Evolutionary conservation across 2,888 invertebrate genomes (phyloP), one percentile per base, ranked within the genome.

Genomic region (Apodemia mormo): DNA sequence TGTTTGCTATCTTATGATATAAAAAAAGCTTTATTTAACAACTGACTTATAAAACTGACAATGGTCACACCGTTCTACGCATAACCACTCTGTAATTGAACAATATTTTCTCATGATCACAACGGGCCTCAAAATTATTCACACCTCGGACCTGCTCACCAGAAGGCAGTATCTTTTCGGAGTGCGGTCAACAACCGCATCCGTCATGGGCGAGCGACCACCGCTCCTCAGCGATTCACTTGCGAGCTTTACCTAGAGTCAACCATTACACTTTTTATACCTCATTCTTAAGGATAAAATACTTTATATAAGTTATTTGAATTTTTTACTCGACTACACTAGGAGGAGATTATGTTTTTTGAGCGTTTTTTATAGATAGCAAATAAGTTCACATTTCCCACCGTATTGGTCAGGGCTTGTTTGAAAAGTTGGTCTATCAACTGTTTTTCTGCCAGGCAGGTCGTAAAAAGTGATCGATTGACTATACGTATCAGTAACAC

Each of bases 151-250:
- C 64, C 70, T 61, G 61, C 14, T 12, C 61, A 61, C 14, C 76
- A 73, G 74, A 73, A 72, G 77, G 73, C 72, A 71, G 70, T 65
- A 68, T 68, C 70, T 73, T 70, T 70, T 68, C 69, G 70, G 61
- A 64, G 65, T 65, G 68, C 77, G 79, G 79, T 78, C 78, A 76
- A 74, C 78, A 78, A 80, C 80, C 80, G 80, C 33, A 68, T 74
- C 72, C 76, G 76, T 76, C 76, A 78, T 68, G 79, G 76, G 61
- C 77, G 73, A 76, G 73, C 73, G 75, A 40, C 56, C 75, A 73
- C 73, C 77, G 67, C 73, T 70, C 67, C 70, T 49, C 54, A 67
- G 65, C 72, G 49, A 49, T 49, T 66, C 65, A 65, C 72, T 74
- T 68, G 71, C 70, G 72, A 73, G 73, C 75, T 71, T 71, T 72